phyloP scores from a whole-genome alignment of 2,113 vertebrate species.

The Peromyscus polionotus region DNA sequence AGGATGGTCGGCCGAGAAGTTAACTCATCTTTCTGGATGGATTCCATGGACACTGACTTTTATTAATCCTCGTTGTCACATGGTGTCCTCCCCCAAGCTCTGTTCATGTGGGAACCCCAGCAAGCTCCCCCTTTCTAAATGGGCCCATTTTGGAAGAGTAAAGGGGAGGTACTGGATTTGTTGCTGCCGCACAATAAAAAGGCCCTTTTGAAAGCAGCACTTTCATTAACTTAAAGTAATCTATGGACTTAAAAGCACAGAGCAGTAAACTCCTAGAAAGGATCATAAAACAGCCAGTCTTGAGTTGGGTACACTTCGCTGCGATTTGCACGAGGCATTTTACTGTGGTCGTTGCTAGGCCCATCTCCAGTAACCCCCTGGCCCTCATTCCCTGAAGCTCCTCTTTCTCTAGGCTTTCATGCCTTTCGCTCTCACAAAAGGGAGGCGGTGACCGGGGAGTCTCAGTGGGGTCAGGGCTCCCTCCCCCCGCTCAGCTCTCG shows the following conservation, averaged over 20 bases:
- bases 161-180: slow-evolving; percentile 71
- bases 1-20: slow-evolving; percentile 17
- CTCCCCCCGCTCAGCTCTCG: slow-evolving; percentile 48
- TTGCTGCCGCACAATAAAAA: slow-evolving; percentile 76
- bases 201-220: slow-evolving; percentile 80
- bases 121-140: slow-evolving; percentile 42
- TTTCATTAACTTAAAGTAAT: slow-evolving; percentile 86
- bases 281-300: slow-evolving; percentile 84
- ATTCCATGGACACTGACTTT: slow-evolving; percentile 62
- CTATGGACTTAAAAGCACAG: slow-evolving; percentile 84
- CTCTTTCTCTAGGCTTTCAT: slow-evolving; percentile 74
- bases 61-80: slow-evolving; percentile 63
- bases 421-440: slow-evolving; percentile 78
- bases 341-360: slow-evolving; percentile 72
- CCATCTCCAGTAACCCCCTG: slow-evolving; percentile 74
- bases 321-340: slow-evolving; percentile 81
- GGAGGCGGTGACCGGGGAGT: slow-evolving; percentile 75
- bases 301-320: slow-evolving; percentile 78
- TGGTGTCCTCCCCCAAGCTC: neutral
- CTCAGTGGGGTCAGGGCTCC: slow-evolving; percentile 77
- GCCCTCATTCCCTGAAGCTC: slow-evolving; percentile 63
- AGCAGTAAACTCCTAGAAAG: slow-evolving; percentile 82
- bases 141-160: slow-evolving; percentile 78
- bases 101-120: slow-evolving; percentile 50
- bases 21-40: slow-evolving; percentile 38